A percentile compares a stretch with the other conserved stretches of the same genome.
Conservation (phyloP, 1,140 invertebrate genomes). For the Drosophila sproati region DNA sequence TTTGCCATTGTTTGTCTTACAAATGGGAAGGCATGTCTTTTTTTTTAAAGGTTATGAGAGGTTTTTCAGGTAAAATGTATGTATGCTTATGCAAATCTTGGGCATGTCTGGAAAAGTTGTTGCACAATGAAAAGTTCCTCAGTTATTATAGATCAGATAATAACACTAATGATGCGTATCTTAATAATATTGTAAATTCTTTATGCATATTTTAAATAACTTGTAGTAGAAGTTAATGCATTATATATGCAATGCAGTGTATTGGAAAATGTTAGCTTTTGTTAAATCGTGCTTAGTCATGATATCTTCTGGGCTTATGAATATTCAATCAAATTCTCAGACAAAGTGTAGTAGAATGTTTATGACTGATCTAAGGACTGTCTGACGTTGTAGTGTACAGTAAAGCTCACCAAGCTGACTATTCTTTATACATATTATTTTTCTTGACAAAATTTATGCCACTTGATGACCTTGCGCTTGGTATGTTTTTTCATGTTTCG, state of each 20-base stretch:
- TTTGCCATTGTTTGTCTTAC: slow-evolving; percentile 4
- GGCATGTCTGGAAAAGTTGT: neutral
- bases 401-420: neutral
- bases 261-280: neutral
- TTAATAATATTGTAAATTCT: slow-evolving; percentile 5
- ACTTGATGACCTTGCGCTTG: slow-evolving; percentile 66
- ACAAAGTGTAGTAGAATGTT: slow-evolving; percentile 8
- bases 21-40: neutral
- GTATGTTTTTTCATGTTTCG: slow-evolving; percentile 49
- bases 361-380: slow-evolving; percentile 1
- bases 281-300: slow-evolving; percentile 18
- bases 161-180: slow-evolving; percentile 10
- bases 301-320: neutral
- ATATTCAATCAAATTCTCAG: slow-evolving; percentile 16
- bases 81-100: neutral
- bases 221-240: neutral
- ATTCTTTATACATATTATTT: slow-evolving; percentile 45
- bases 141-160: neutral
- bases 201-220: neutral
- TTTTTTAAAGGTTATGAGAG: neutral
- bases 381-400: slow-evolving; percentile 3
- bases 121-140: slow-evolving; percentile 18
- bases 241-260: neutral
- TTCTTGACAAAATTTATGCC: slow-evolving; percentile 64
- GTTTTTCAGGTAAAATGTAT: neutral